Percentiles rank a stretch among this genome's conserved stretches.
phyloP scores from a whole-genome alignment of 1,140 invertebrate genomes.

The Panulirus ornatus region DNA sequence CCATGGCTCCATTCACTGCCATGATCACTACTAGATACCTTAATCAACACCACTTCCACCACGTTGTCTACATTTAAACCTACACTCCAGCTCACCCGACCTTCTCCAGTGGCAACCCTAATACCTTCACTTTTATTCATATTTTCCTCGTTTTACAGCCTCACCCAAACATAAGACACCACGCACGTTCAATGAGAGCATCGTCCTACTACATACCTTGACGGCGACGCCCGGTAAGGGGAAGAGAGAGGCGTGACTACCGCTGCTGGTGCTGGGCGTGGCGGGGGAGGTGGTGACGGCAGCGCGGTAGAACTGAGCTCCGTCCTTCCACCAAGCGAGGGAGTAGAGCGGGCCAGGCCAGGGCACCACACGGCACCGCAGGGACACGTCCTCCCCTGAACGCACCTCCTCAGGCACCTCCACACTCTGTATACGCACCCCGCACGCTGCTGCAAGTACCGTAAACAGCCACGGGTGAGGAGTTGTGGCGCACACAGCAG shows the following conservation, averaged over 20 bases:
- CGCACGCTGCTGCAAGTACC: not conserved
- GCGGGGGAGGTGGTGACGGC: conserved; percentile 18
- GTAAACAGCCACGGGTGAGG: too few relatives aligned
- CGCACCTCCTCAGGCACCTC: conserved; percentile 51
- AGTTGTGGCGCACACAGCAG: too few relatives aligned
- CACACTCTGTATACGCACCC: conserved; percentile 19
- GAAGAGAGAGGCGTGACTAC: conserved; percentile 11
- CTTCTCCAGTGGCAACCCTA: too few relatives aligned
- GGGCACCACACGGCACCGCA: conserved; percentile 42
- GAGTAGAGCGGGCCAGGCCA: conserved; percentile 56
- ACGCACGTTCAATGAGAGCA: not conserved
- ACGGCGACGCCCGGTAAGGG: conserved; percentile 3
- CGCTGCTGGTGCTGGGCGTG: not conserved
- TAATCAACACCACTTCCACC: too few relatives aligned
- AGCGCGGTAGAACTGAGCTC: conserved; percentile 45
- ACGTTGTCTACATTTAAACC: too few relatives aligned
- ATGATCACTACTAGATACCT: too few relatives aligned
- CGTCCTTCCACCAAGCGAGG: conserved; percentile 64
- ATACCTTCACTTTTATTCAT: too few relatives aligned
- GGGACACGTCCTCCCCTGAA: conserved; percentile 20
- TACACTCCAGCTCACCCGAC: too few relatives aligned
- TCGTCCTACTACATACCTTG: not conserved
- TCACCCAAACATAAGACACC: too few relatives aligned
- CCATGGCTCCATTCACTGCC: too few relatives aligned
- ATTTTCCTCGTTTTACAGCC: not conserved